Evolutionary conservation across 2,888 invertebrate genomes (phyloP).

Genomic region (Tyria jacobaeae): DNA sequence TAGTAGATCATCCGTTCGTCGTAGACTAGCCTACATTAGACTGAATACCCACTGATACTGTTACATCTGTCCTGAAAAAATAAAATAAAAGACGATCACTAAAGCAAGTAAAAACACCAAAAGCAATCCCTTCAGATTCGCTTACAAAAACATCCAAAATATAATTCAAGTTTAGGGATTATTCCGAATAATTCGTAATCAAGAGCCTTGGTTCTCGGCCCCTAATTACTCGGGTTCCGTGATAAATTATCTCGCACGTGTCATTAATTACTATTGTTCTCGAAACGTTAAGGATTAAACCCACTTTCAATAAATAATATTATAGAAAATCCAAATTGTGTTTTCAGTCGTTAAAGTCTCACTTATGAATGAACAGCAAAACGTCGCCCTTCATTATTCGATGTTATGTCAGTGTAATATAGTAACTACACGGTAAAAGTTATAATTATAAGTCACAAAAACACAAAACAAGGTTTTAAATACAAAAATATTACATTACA

Average conservation of each 20-base stretch:
- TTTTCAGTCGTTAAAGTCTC: constrained; percentile 4
- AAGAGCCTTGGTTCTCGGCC: constrained; percentile 23
- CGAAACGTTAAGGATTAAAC: constrained; percentile 25
- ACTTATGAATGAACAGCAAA: constrained; percentile 3
- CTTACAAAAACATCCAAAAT: constrained; percentile 15
- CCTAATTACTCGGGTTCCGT: constrained; percentile 38
- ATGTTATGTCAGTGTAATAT: background rate
- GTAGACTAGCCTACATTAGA: too few relatives aligned
- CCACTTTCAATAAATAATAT: constrained; percentile 21
- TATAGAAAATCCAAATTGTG: constrained; percentile 10
- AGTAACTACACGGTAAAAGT: background rate
- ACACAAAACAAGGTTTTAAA: too few relatives aligned
- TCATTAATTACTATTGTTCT: constrained; percentile 56
- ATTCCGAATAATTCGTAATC: constrained; percentile 40
- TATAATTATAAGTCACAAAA: too few relatives aligned
- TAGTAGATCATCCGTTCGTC: too few relatives aligned
- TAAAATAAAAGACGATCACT: background rate
- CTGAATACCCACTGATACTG: too few relatives aligned
- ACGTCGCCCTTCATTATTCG: background rate
- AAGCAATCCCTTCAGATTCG: constrained; percentile 10
- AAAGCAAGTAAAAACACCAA: background rate
- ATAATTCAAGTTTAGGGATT: constrained; percentile 23
- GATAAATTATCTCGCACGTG: constrained; percentile 54
- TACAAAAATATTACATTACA: too few relatives aligned
- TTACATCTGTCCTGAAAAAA: background rate